Percentiles rank a stretch among this genome's conserved stretches.
These are phyloP conservation scores for Trichonephila clavata DNA, from an alignment of 1,140 invertebrate genomes.

Conservation along the genomic window DNA sequence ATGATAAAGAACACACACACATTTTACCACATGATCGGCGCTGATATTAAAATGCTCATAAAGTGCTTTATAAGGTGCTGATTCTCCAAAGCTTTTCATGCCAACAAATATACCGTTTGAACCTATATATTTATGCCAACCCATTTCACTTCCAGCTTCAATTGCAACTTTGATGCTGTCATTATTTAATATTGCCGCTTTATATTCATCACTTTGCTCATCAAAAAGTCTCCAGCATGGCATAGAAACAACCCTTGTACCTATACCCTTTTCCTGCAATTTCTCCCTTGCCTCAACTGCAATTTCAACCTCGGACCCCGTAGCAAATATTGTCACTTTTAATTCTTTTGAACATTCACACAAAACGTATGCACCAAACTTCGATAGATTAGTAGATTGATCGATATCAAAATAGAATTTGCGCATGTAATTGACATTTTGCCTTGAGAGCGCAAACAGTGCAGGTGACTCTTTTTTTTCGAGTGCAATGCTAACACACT, in stretches of 20 bases:
- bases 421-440: neutral
- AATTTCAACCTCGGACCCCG: neutral
- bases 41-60: too few species aligned
- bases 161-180: neutral
- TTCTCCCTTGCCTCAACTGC: neutral
- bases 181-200: neutral
- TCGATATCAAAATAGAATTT: neutral
- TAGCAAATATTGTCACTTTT: constrained; percentile 4
- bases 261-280: neutral
- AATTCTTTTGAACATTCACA: neutral
- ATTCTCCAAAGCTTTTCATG: neutral
- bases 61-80: neutral
- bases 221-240: neutral
- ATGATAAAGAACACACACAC: too few species aligned
- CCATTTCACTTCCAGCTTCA: neutral
- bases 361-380: neutral
- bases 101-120: neutral
- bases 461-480: neutral
- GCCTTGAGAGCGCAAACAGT: neutral
- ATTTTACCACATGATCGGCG: too few species aligned
- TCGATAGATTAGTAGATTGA: neutral
- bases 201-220: neutral
- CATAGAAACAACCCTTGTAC: neutral
- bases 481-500: neutral
- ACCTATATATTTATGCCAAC: neutral